Evolutionary conservation across 2,888 invertebrate genomes (phyloP).

Genomic region (Athalia cordata): DNA sequence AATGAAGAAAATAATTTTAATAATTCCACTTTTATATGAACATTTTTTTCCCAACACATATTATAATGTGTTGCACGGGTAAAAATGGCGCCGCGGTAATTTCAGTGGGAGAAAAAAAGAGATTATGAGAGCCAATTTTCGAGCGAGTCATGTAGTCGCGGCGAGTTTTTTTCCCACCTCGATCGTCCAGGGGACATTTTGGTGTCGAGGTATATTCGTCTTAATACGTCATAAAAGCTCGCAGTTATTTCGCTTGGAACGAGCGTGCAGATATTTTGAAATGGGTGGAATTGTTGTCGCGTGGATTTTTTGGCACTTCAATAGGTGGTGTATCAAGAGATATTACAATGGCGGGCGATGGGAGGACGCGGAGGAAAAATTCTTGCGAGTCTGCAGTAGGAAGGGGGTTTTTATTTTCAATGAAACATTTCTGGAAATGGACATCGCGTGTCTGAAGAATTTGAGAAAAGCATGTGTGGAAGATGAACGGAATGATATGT

Average conservation of each 20-base stretch:
- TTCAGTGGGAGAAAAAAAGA: slow-evolving; percentile 10
- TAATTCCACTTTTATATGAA: background rate
- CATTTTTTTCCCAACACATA: background rate
- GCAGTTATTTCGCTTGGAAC: background rate
- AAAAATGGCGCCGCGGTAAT: slow-evolving; percentile 20
- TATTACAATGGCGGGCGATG: too few relatives aligned
- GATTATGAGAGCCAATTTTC: slow-evolving; percentile 41
- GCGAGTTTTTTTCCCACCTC: background rate
- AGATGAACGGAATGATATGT: too few relatives aligned
- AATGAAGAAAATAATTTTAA: background rate
- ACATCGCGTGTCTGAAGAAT: too few relatives aligned
- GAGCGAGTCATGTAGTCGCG: background rate
- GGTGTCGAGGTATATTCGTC: slow-evolving; percentile 15
- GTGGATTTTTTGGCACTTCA: too few relatives aligned
- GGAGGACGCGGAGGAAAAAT: too few relatives aligned
- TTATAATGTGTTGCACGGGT: background rate
- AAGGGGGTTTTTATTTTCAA: too few relatives aligned
- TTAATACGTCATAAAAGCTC: slow-evolving; percentile 31
- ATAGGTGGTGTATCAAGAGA: too few relatives aligned
- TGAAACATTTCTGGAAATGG: too few relatives aligned
- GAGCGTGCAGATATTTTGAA: too few relatives aligned
- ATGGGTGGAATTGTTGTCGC: too few relatives aligned
- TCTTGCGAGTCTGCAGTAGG: too few relatives aligned
- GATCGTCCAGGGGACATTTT: slow-evolving; percentile 10
- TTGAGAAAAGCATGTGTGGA: too few relatives aligned